Evolutionary conservation across 2,888 invertebrate species (phyloP).

Genomic region (Gisinianus flammeolus): DNA sequence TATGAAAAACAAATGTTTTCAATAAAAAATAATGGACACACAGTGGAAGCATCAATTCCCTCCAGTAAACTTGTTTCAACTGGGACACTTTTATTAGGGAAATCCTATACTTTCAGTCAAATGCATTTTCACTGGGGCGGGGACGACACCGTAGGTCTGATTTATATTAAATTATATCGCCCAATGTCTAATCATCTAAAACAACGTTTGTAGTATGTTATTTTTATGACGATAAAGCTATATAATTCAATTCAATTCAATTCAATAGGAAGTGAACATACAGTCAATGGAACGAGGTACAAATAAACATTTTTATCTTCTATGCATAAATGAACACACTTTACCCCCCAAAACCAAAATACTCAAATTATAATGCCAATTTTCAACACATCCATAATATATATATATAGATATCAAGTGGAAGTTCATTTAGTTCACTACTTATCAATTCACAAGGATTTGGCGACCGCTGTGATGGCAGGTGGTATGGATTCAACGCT

Average conservation of each 20-base stretch:
- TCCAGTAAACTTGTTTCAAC: neutral
- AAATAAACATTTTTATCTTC: too few species aligned
- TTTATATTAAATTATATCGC: too few species aligned
- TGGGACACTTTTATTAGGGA: neutral
- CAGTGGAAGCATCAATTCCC: neutral
- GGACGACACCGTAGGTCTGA: neutral
- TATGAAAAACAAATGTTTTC: neutral
- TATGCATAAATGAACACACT: too few species aligned
- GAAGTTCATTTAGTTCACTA: slow-evolving; percentile 1
- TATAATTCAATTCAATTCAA: too few species aligned
- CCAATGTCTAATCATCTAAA: too few species aligned
- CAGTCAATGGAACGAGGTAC: neutral
- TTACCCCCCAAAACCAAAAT: too few species aligned
- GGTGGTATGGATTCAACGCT: neutral
- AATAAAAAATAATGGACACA: neutral
- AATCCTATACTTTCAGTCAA: neutral
- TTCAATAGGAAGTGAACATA: neutral
- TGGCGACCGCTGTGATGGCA: neutral
- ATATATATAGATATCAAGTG: neutral
- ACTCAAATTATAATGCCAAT: too few species aligned
- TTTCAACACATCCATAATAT: neutral
- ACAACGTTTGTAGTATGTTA: too few species aligned
- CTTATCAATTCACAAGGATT: neutral
- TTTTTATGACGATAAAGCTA: too few species aligned
- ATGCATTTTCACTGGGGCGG: neutral